Evolutionary conservation across 2,797 vertebrate genomes (phyloP), one percentile per base, ranked within the genome.

Genomic region (Chaetophractus vellerosus): DNA sequence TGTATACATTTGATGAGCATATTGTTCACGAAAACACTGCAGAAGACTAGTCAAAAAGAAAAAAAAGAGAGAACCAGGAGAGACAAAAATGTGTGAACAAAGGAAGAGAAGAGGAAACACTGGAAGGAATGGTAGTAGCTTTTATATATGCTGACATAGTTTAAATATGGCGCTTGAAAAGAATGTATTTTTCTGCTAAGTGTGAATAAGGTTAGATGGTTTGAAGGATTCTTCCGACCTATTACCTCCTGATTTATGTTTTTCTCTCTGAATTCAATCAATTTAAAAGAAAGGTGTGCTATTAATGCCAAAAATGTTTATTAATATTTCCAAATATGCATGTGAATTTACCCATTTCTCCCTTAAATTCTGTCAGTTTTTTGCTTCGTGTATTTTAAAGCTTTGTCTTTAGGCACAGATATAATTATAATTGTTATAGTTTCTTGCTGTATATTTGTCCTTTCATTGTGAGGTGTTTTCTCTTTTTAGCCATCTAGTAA

Each of bases 141-240:
- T 6, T 3, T 24, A 0, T 2, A 10, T 6, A 28, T 4, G 5
- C 5, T 0, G 1, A 7, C 3, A 5, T 7, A 14, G 21, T 6
- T 36, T 50, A 48, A 38, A 31, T 3, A 16, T 16, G 19, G 31
- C 28, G 18, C 55, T 45, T 19, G 48, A 9, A 66, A 57, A 18
- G 2, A 23, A 5, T 1, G 24, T 4, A 3, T 10, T 61, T 6
- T 21, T n/a, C 61, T 52, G 52, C 52, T 55, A 59, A 4, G 7
- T 36, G 48, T 23, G 79, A 33, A 0, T 23, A 24, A 21, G 14
- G 28, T 9, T 24, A 33, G 2, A 26, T 6, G 9, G 10, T 24
- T 7, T 28, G 59, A 28, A 57, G 31, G 45, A 19, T 18, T 19
- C 31, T 72, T 72, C n/a, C 11, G 3, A 24, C 26, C 45, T 23